Evolutionary conservation across 2,113 vertebrate species (phyloP), one percentile per base, ranked within the genome.

Genomic region (Hydrochoerus hydrochaeris): DNA sequence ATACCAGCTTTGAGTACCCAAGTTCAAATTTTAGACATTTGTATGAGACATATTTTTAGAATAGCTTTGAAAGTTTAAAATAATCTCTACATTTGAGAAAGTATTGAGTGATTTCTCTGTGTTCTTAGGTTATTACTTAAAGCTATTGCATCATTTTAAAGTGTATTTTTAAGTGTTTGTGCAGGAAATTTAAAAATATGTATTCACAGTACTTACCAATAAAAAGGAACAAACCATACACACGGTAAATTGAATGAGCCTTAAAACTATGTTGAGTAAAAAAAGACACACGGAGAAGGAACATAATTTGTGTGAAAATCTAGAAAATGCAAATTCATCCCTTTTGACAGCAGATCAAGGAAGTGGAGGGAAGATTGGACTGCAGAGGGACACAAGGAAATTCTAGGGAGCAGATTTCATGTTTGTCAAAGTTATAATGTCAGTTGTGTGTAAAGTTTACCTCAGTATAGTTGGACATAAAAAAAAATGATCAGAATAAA

Each of bases 21-120:
- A 69, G 80, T 85, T 95, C 49, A 95, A 58, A 65, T 88, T 67
- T 91, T 77, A 88, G 58, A 38, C 90, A n/a, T 26, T 65, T 92
- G n/a, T 11, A 28, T 41, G 32, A 60, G 30, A 77, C 32, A 85
- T 54, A 32, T 41, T 93, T 91, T 84, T 26, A 54, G 5, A 85
- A 35, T 62, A 81, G 32, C 63, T 92, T 92, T 92, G 81, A 28
- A 92, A 69, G 6, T 77, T 90, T 92, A 75, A 73, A 90, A 60
- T 26, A 90, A 44, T 63, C 9, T 92, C 41, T 35, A 60, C 11
- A 28, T 54, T 88, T 63, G 83, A n/a, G 38, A 94, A 84, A 71
- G 16, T 46, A 92, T 84, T 71, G 63, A 94, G 7, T 58, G 26
- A 35, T 88, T 91, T 58, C 8, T 81, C 3, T 94, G 22, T 91